phyloP scores from a whole-genome alignment of 2,113 vertebrate species.

The Gallinago media region DNA sequence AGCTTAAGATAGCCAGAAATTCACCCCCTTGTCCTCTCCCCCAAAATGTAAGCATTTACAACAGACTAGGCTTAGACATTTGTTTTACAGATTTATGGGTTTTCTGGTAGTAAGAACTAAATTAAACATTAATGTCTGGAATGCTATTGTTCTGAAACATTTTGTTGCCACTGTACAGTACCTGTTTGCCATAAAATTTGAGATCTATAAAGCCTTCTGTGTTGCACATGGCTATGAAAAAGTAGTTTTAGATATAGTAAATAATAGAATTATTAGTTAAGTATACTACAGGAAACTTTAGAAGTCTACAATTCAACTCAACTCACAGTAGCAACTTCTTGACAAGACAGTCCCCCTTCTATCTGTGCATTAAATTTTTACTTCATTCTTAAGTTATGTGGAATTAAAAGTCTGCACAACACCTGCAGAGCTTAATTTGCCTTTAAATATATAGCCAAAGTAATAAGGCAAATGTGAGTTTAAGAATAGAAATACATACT shows the following conservation, averaged over 20 bases:
- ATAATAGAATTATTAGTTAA: not conserved
- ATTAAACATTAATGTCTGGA: not conserved
- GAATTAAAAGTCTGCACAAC: not conserved
- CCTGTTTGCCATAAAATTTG: not conserved
- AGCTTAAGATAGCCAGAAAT: not conserved
- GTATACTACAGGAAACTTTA: not conserved
- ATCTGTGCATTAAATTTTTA: not conserved
- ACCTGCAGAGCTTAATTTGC: not conserved
- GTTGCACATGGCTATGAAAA: not conserved
- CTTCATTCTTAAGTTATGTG: not conserved
- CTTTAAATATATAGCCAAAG: not conserved
- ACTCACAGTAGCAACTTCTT: not conserved
- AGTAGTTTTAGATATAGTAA: not conserved
- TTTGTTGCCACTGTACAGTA: not conserved
- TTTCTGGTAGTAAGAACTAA: not conserved
- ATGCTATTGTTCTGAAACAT: not conserved
- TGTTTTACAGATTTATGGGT: not conserved
- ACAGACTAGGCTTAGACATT: not conserved
- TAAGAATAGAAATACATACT: not conserved
- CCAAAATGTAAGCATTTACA: not conserved
- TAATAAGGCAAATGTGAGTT: not conserved
- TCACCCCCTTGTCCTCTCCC: not conserved
- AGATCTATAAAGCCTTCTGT: not conserved
- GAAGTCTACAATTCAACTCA: not conserved
- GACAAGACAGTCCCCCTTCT: not conserved